These are phyloP conservation scores for Heliconius cydno DNA, from an alignment of 2,888 invertebrate genomes.

Conservation along the genomic window DNA sequence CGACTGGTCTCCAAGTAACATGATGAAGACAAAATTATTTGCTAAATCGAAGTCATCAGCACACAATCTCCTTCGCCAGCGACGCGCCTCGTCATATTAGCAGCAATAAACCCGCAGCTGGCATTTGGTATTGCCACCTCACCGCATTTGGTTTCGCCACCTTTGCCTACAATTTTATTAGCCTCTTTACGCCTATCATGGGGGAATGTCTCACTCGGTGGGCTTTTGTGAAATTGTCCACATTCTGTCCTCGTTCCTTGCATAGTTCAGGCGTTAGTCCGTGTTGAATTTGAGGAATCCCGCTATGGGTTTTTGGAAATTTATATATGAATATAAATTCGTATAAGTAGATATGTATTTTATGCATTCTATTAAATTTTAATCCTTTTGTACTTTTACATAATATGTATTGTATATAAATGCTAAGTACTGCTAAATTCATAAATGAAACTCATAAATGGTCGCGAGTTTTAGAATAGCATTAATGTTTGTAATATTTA, in stretches of 20 bases:
- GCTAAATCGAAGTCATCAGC: conserved; percentile 19
- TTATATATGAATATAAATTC: conserved; percentile 37
- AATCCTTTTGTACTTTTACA: background rate
- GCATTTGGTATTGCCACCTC: conserved; percentile 53
- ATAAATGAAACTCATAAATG: background rate
- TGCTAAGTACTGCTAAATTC: background rate
- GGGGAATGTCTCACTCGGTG: conserved; percentile 71
- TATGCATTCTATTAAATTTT: background rate
- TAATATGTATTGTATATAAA: background rate
- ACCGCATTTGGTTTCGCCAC: conserved; percentile 61
- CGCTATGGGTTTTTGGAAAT: conserved; percentile 63
- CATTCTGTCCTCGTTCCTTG: conserved; percentile 68
- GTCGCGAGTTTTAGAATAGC: background rate
- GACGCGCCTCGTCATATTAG: conserved; percentile 40
- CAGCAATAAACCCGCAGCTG: conserved; percentile 44
- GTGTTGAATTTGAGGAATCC: conserved; percentile 58
- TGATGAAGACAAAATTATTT: conserved; percentile 10
- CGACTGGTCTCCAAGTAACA: background rate
- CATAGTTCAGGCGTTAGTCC: conserved; percentile 68
- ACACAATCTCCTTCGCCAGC: conserved; percentile 29
- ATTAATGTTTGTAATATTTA: background rate
- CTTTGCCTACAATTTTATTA: conserved; percentile 74
- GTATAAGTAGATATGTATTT: background rate
- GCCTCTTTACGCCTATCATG: conserved; percentile 70
- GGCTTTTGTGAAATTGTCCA: conserved; percentile 75